Conservation (phyloP, 2,888 invertebrate genomes). For the Eudasyphora cyanicolor region DNA sequence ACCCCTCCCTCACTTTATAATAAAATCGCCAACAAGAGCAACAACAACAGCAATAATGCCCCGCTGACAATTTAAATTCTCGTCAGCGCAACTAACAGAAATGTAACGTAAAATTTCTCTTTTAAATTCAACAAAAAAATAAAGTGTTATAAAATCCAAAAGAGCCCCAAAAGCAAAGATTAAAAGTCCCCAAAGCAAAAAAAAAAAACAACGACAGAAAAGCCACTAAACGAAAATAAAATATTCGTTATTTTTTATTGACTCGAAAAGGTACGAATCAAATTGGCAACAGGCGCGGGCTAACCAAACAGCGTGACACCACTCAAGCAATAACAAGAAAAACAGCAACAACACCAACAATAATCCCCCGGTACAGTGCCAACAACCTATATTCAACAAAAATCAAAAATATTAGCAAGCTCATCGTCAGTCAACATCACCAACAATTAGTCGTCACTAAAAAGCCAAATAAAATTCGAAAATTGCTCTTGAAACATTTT, state of each 20-base stretch:
- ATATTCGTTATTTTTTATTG: constrained; percentile 26
- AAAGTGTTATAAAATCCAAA: constrained; percentile 22
- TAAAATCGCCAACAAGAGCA: too few relatives aligned
- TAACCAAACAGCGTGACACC: constrained; percentile 6
- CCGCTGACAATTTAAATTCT: neutral
- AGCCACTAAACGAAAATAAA: neutral
- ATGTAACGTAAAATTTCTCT: neutral
- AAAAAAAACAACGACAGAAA: neutral
- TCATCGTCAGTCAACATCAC: constrained; percentile 24
- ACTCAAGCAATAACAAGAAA: constrained; percentile 33
- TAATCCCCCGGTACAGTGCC: neutral
- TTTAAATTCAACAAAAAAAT: neutral
- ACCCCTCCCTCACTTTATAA: neutral
- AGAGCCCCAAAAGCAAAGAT: neutral
- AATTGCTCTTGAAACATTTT: constrained; percentile 32
- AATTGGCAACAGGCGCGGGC: constrained; percentile 51
- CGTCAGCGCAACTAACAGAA: neutral
- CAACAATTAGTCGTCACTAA: constrained; percentile 32
- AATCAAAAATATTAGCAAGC: constrained; percentile 41
- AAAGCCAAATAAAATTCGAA: constrained; percentile 16
- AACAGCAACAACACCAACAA: constrained; percentile 7
- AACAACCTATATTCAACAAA: neutral
- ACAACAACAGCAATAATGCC: neutral
- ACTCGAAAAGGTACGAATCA: constrained; percentile 18
- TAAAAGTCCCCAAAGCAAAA: neutral